phyloP scores from a whole-genome alignment of 1,140 invertebrate species.

The Eurosta solidaginis region DNA sequence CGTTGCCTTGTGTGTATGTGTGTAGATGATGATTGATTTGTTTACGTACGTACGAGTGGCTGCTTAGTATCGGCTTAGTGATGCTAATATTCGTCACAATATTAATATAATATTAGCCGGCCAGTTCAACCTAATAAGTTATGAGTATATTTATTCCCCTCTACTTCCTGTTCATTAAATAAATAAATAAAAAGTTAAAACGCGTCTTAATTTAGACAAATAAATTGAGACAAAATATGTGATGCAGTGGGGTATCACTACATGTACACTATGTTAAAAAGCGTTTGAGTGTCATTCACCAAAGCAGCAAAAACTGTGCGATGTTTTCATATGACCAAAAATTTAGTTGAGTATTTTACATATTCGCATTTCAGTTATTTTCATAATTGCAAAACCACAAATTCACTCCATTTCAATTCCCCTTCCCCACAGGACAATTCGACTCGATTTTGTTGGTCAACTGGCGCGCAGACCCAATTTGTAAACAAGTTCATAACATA shows the following conservation, averaged over 20 bases:
- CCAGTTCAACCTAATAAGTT: too few relatives aligned
- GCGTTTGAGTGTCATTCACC: background rate
- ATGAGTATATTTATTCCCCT: too few relatives aligned
- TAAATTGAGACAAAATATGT: conserved; percentile 34
- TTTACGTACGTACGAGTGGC: too few relatives aligned
- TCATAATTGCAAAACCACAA: conserved; percentile 60
- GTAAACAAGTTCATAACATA: conserved; percentile 10
- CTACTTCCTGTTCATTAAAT: too few relatives aligned
- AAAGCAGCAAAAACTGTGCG: conserved; percentile 12
- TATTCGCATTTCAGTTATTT: conserved; percentile 48
- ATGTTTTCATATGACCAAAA: conserved; percentile 11
- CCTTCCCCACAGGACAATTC: background rate
- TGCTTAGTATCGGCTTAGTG: too few relatives aligned
- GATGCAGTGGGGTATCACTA: too few relatives aligned
- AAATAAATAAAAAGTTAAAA: too few relatives aligned
- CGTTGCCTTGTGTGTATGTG: too few relatives aligned
- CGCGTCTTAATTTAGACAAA: conserved; percentile 28
- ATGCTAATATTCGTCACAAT: too few relatives aligned
- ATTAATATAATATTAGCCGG: too few relatives aligned
- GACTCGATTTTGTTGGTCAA: conserved; percentile 3
- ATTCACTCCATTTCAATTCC: conserved; percentile 51
- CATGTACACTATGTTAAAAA: background rate
- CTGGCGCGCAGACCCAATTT: background rate
- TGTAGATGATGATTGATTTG: too few relatives aligned
- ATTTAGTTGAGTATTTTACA: conserved; percentile 19